Base-by-base conservation (phyloP, 2,113 vertebrate genomes). In the Pygoscelis adeliae region DNA sequence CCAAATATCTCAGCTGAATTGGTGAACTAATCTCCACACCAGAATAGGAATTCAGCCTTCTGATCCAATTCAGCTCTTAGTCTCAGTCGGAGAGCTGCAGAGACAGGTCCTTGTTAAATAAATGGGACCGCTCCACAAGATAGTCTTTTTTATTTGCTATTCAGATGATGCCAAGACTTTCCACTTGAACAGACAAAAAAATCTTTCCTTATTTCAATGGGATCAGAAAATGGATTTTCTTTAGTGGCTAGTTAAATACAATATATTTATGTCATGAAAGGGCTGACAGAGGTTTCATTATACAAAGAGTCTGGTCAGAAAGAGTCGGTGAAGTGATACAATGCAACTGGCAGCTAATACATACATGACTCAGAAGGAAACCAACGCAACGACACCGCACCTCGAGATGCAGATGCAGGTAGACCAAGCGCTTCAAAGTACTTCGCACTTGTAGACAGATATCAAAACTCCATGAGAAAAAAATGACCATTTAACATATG, bases 301-400 rank as follows among this genome's bases (percentile, higher is more conserved):
- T 8, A 13, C 11, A 44, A 73, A 38, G 70, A 34, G 38, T 12
- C 34, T 2, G 9, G 67, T 20, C 21, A 65, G 49, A 55, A 59
- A 15, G 47, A 58, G 36, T 7, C 1, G 2, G 23, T 9, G 77
- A 70, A 61, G 32, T 8, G 42, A 38, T 8, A 36, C 18, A 12
- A 26, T 16, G 29, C 38, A 50, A 9, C 20, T 7, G 50, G 77
- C 36, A 52, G 80, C 14, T 38, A 17, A 40, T 13, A 15, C 15
- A 8, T 5, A 21, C n/a, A 10, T 0, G 6, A 50, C 40, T 17
- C 7, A 3, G 38, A 29, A 55, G 26, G 44, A 38, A 59, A 14
- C 46, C 29, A 12, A 29, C 19, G 62, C 42, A 77, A 3, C 1
- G 4, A 6, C 19, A 26, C 15, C 42, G 4, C 49, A 25, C 38